A percentile compares a stretch with the other conserved stretches of the same genome.
Evolutionary conservation across 2,113 vertebrate species (phyloP).

Genomic region (Corythoichthys haematopterus): DNA sequence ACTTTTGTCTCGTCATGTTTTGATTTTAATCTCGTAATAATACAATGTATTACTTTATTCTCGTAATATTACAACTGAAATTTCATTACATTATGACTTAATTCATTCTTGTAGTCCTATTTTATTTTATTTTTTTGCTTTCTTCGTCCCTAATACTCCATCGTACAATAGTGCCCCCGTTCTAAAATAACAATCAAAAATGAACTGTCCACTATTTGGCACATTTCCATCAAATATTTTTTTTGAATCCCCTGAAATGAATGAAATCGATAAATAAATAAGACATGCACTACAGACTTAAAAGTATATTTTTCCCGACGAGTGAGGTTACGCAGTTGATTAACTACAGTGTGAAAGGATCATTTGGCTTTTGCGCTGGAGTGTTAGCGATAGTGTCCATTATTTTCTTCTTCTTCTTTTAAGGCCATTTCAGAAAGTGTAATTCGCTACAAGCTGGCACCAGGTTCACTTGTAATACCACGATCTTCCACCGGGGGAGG

Average conservation of each 20-base stretch:
- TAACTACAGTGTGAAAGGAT: conserved; percentile 72
- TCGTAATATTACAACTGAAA: no score
- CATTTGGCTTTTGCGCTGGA: conserved; percentile 58
- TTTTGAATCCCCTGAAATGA: conserved; percentile 60
- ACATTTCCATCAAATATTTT: conserved; percentile 47
- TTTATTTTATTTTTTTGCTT: no score
- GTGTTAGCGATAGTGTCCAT: not conserved
- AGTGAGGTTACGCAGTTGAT: conserved; percentile 85
- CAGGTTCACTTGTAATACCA: not conserved
- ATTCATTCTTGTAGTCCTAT: not conserved
- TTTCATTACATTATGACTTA: no score
- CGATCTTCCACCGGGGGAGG: not conserved
- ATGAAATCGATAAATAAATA: conserved; percentile 32
- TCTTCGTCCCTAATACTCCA: not conserved
- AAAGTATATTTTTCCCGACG: not conserved
- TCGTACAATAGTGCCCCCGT: not conserved
- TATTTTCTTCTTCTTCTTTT: not conserved
- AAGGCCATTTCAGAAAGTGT: conserved; percentile 2
- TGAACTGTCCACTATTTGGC: conserved; percentile 56
- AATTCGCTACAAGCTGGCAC: conserved; percentile 6
- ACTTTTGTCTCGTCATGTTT: no score
- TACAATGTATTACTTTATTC: no score
- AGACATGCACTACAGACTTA: conserved; percentile 73
- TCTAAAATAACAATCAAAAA: conserved; percentile 32
- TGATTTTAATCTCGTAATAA: no score